A percentile compares a stretch with the other conserved stretches of the same genome.
These are phyloP conservation scores for Prosapia bicincta DNA, from an alignment of 2,888 invertebrate genomes.

Conservation along the genomic window DNA sequence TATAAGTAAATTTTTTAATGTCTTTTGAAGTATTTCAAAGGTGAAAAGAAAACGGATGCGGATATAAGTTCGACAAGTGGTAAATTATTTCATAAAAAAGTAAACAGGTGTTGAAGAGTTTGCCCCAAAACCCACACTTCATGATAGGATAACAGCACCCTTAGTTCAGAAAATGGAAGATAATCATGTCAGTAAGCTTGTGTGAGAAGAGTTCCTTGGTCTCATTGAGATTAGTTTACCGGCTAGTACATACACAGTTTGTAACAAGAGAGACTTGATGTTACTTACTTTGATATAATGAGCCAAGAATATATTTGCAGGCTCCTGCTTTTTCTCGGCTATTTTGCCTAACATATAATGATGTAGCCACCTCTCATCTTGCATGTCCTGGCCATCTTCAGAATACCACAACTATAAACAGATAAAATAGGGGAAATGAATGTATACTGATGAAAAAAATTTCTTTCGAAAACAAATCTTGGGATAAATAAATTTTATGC, in stretches of 20 bases:
- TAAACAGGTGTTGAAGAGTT: too few species aligned
- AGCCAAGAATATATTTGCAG: constrained; percentile 68
- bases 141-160: background rate
- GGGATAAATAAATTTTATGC: too few species aligned
- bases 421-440: too few species aligned
- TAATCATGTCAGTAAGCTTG: background rate
- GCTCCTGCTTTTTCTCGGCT: constrained; percentile 77
- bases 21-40: too few species aligned
- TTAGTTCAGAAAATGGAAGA: background rate
- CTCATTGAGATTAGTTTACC: background rate
- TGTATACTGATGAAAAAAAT: too few species aligned
- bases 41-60: too few species aligned
- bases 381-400: constrained; percentile 40
- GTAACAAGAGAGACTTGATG: constrained; percentile 23
- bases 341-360: constrained; percentile 97
- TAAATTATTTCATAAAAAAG: too few species aligned
- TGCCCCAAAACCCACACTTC: too few species aligned
- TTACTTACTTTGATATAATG: constrained; percentile 66
- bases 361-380: constrained; percentile 88
- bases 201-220: background rate
- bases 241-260: background rate
- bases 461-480: too few species aligned
- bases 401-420: constrained; percentile 32
- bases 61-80: too few species aligned
- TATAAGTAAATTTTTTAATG: too few species aligned